Evolutionary conservation across 1,140 invertebrate genomes (phyloP).

Genomic region (Lethocerus indicus): DNA sequence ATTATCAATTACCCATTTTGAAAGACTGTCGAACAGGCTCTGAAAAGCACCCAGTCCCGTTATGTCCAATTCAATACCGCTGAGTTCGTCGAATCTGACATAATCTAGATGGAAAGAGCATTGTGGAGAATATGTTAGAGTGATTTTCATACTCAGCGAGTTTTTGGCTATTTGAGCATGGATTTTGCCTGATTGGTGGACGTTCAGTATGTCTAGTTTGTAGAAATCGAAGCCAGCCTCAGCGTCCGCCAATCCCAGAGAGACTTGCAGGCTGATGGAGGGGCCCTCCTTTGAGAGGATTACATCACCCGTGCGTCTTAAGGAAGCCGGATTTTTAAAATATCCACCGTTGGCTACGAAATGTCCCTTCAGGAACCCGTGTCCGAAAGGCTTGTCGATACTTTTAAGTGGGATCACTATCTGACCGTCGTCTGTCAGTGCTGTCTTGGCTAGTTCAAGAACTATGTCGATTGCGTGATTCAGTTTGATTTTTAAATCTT

Average conservation of each 20-base stretch:
- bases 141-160: constrained; percentile 6
- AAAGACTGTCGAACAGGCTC: constrained; percentile 3
- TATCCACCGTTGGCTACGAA: not conserved
- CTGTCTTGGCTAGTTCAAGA: not conserved
- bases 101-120: constrained; percentile 4
- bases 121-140: constrained; percentile 3
- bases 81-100: not conserved
- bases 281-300: not conserved
- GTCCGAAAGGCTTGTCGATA: not conserved
- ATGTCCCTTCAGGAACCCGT: not conserved
- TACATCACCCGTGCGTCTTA: constrained; percentile 2
- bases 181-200: constrained; percentile 4
- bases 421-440: not conserved
- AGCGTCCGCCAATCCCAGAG: constrained; percentile 3
- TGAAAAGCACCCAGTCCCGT: constrained; percentile 3
- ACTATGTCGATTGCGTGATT: not conserved
- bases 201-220: not conserved
- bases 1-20: constrained; percentile 4
- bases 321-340: constrained; percentile 4
- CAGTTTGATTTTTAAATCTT: not conserved
- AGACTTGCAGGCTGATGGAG: not conserved
- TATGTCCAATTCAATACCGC: constrained; percentile 1
- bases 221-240: constrained; percentile 2
- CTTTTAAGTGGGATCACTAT: not conserved
- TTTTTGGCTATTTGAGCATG: not conserved